Evolutionary conservation across 2,797 vertebrate species (phyloP).

Genomic region (Gephyroberyx darwinii): DNA sequence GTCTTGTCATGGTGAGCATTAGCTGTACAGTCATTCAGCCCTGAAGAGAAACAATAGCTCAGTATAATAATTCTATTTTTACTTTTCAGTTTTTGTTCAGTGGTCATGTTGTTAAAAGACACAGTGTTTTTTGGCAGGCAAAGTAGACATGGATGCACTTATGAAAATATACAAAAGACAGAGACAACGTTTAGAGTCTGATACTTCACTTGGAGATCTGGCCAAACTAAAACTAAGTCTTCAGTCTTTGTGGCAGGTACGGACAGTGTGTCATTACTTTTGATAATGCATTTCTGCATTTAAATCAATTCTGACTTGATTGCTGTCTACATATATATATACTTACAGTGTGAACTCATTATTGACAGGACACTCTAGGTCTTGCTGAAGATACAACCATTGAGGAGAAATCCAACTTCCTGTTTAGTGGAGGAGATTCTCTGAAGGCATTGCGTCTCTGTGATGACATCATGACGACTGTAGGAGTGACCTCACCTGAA

Average conservation of each 20-base stretch:
- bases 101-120: neutral
- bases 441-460: slow-evolving; percentile 86
- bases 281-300: neutral
- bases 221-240: slow-evolving; percentile 83
- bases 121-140: slow-evolving; percentile 81
- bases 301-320: neutral
- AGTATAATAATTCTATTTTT: neutral
- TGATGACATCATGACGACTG: slow-evolving; percentile 82
- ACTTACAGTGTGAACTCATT: neutral
- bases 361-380: slow-evolving; percentile 82
- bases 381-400: slow-evolving; percentile 75
- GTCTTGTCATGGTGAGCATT: slow-evolving; percentile 88
- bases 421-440: slow-evolving; percentile 92
- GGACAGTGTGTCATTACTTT: neutral
- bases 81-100: slow-evolving; percentile 1
- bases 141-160: slow-evolving; percentile 87
- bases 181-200: slow-evolving; percentile 68
- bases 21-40: neutral
- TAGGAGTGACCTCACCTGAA: slow-evolving; percentile 77
- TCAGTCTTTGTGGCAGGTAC: slow-evolving; percentile 91
- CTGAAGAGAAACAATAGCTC: neutral
- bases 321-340: neutral
- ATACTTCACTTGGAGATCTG: slow-evolving; percentile 61
- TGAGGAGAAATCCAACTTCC: slow-evolving; percentile 83
- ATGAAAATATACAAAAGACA: slow-evolving; percentile 82